Evolutionary conservation across 2,113 vertebrate genomes (phyloP).

Genomic region (Heterotilapia buettikoferi): DNA sequence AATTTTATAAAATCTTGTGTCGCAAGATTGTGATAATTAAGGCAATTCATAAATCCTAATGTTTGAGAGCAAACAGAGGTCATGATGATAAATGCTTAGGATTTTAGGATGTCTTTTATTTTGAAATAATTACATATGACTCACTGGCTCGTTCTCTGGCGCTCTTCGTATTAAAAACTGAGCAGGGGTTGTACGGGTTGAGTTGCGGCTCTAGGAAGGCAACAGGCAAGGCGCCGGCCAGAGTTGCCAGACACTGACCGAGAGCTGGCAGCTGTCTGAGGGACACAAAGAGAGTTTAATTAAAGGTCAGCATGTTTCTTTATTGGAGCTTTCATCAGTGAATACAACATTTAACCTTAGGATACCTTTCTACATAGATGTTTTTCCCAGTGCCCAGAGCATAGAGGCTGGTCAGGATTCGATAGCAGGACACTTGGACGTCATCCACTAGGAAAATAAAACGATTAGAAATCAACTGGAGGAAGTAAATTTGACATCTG

Average conservation of each 20-base stretch:
- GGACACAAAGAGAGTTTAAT: neutral
- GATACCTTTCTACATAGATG: conserved; percentile 98
- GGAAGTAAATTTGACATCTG: neutral
- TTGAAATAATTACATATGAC: conserved; percentile 42
- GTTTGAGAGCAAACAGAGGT: neutral
- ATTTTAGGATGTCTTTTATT: neutral
- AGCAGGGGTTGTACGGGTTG: conserved; percentile 88
- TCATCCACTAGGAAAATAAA: conserved; percentile 82
- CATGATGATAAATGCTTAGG: neutral
- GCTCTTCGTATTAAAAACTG: conserved; percentile 93
- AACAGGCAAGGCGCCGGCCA: conserved; percentile 94
- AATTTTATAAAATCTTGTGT: neutral
- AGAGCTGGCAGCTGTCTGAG: conserved; percentile 92
- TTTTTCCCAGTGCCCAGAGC: conserved; percentile 96
- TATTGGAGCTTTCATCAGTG: neutral
- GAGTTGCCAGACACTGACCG: conserved; percentile 94
- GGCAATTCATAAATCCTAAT: neutral
- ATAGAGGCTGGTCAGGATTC: conserved; percentile 92
- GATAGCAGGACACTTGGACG: conserved; percentile 95
- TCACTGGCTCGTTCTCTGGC: conserved; percentile 88
- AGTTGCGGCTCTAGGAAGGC: conserved; percentile 94
- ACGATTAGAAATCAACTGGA: neutral
- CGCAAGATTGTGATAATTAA: neutral
- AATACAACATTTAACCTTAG: neutral
- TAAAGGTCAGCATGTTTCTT: neutral